Evolutionary conservation across 2,797 vertebrate genomes (phyloP), one percentile per base, ranked within the genome.

Genomic region (Clarias platycephalus): DNA sequence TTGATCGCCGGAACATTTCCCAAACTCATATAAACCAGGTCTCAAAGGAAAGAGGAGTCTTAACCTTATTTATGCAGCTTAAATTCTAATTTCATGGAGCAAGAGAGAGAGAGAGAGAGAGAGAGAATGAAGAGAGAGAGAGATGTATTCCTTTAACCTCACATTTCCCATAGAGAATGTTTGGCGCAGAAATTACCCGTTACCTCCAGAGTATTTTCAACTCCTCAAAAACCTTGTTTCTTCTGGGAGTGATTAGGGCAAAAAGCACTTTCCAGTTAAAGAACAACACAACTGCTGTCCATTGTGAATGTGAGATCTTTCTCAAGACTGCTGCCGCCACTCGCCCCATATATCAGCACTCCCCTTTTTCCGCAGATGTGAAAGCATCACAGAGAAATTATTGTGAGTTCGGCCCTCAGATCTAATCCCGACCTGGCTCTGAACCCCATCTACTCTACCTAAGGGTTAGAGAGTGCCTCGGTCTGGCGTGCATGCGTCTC

Each of bases 211-310:
- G 84, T 74, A 67, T 40, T 85, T 83, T 85, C 84, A 87, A 37
- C 83, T 88, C 82, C 77, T 84, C 77, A 86, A 81, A 74, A 77
- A 86, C 72, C 66, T 6, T 53, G 24, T 40, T 44, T 26, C 58
- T 63, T 60, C 15, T 18, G 37, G 77, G 77, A 26, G 77, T 58
- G 78, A 87, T 88, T 88, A 88, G 70, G 26, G 78, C 53, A 31
- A n/a, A 64, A 84, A 85, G 88, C 83, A 84, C 85, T 90, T 86
- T 84, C 85, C 72, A 83, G 82, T 83, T 81, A 57, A 83, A 75
- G 82, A 88, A 83, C 83, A 77, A 77, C 75, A 37, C 75, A n/a
- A 85, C 80, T 80, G 78, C n/a, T 34, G 83, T 64, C 86, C 58
- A 55, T 64, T 58, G 24, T 82, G 85, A 83, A 71, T 62, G 80